Base-by-base conservation (phyloP, 2,888 invertebrate species). In the Drosophila mercatorum region DNA sequence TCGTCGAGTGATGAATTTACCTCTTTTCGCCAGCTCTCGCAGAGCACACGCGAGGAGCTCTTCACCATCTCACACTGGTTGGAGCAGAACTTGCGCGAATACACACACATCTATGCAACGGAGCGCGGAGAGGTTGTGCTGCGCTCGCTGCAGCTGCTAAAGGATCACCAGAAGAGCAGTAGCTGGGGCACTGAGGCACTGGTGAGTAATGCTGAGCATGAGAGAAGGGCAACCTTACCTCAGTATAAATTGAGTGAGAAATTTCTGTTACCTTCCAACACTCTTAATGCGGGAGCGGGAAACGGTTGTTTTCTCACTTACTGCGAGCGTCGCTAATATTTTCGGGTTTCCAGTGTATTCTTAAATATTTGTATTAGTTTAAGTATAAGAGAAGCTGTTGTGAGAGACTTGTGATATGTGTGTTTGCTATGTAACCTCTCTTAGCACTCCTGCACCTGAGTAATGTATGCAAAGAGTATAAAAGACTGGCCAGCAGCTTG, bases 41-140 rank as follows among this genome's bases (percentile, higher is more conserved):
- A 95, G 83, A 94, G 94, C 80, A 95, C 95, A 1, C 93, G 96
- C 60, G 95, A 95, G 61, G 95, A 96, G 80, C 93, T 98, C 85
- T 95, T 96, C 10, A 95, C 95, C 62, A 97, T 98, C 67, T 96
- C 98, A 0, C 95, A 94, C 53, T 98, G 98, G 98, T 94, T 98
- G 31, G 95, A 97, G 81, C 95, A 95, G 72, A 95, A 97, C 91
- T 94, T 95, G 70, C 94, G 95, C 44, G 96, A 96, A 87, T 96
- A 96, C 86, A 95, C 96, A 75, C 95, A 95, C 79, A 95, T 96
- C 26, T 97, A 96, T 91, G 95, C 96, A 3, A 94, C 94, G 55
- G 95, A 96, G 17, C 93, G 98, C 10, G 96, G 97, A 0, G 95
- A 95, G 14, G 96, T 97, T 26, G 95, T 98, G 14, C 94, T 95